Conservation (phyloP, 1,140 invertebrate species). For the Acyrthosiphon pisum region DNA sequence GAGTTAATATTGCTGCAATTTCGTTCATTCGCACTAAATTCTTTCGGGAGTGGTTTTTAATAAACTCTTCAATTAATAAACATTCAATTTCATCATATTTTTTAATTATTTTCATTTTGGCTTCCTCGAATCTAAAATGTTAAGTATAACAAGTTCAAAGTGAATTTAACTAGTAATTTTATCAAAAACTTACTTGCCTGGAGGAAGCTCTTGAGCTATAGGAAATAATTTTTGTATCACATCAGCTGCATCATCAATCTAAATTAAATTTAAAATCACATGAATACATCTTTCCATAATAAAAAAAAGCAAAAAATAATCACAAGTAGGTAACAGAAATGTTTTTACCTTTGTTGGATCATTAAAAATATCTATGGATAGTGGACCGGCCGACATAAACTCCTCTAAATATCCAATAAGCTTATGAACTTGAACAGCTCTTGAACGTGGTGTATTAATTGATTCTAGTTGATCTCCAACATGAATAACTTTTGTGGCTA, state of each 20-base stretch:
- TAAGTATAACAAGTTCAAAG: background rate
- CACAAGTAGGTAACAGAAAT: background rate
- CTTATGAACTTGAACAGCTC: constrained; percentile 93
- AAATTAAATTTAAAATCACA: constrained; percentile 57
- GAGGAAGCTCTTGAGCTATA: constrained; percentile 79
- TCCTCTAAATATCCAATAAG: constrained; percentile 94
- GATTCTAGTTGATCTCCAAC: constrained; percentile 96
- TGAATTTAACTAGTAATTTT: constrained; percentile 29
- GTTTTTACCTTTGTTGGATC: constrained; percentile 67
- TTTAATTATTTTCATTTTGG: constrained; percentile 87
- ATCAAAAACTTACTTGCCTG: constrained; percentile 22
- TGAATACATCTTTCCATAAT: background rate
- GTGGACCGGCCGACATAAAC: constrained; percentile 84
- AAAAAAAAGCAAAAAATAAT: background rate
- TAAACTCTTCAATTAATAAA: constrained; percentile 94
- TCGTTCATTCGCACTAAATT: constrained; percentile 92
- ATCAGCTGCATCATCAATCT: constrained; percentile 96
- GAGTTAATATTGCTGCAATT: constrained; percentile 87
- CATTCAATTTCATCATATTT: constrained; percentile 96
- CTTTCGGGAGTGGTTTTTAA: constrained; percentile 81
- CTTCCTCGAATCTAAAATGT: constrained; percentile 78
- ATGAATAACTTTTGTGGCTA: constrained; percentile 96
- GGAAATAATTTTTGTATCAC: constrained; percentile 96
- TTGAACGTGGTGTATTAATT: constrained; percentile 90
- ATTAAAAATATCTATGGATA: constrained; percentile 85